Percentiles rank a stretch among this genome's conserved stretches.
phyloP scores from a whole-genome alignment of 2,797 vertebrate species.

The Chrysocyon brachyurus region DNA sequence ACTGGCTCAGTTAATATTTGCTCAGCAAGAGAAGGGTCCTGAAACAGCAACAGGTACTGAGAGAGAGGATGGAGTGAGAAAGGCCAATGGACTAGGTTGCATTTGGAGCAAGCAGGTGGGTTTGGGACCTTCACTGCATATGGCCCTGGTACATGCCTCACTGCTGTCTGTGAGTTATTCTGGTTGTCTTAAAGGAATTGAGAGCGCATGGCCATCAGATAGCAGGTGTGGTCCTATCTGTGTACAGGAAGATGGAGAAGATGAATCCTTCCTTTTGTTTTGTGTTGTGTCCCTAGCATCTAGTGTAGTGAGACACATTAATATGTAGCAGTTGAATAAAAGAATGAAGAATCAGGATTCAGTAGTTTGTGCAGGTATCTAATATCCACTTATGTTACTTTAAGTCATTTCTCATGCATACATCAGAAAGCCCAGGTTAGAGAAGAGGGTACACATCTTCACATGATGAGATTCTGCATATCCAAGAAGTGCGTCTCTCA shows the following conservation, averaged over 20 bases:
- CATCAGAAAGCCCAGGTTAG: neutral
- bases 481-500: neutral
- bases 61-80: neutral
- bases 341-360: neutral
- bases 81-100: neutral
- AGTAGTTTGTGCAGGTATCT: neutral
- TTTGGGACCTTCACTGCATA: neutral
- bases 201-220: neutral
- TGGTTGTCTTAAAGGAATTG: neutral
- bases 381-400: neutral
- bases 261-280: neutral
- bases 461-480: constrained; percentile 39
- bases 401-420: constrained; percentile 10
- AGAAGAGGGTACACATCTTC: neutral
- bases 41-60: neutral
- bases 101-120: neutral
- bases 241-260: neutral
- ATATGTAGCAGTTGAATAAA: neutral
- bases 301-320: neutral
- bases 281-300: neutral
- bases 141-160: neutral
- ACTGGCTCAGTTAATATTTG: neutral
- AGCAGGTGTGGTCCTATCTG: neutral
- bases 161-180: neutral
- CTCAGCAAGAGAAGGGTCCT: neutral